A percentile compares a stretch with the other conserved stretches of the same genome.
These are phyloP conservation scores for Hippocampus zosterae DNA, from an alignment of 2,113 vertebrate species.

Conservation along the genomic window DNA sequence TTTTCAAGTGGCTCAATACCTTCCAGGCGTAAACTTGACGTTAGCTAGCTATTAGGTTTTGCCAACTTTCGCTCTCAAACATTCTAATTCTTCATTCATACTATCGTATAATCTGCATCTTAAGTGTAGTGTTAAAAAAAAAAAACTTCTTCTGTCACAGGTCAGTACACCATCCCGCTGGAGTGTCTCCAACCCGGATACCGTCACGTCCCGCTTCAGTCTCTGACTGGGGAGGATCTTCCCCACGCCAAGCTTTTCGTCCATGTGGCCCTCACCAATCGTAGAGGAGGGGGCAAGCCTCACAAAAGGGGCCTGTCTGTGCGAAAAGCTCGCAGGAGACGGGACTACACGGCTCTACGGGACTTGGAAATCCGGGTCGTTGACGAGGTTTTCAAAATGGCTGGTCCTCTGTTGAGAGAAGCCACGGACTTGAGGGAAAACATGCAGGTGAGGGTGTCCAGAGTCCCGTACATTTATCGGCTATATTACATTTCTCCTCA, in stretches of 20 bases:
- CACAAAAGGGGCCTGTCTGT: conserved; percentile 91
- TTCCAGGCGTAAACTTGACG: too few relatives aligned
- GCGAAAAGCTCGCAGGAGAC: conserved; percentile 84
- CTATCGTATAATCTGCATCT: too few relatives aligned
- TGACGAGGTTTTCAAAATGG: conserved; percentile 93
- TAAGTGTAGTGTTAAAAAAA: neutral
- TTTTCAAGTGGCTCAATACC: too few relatives aligned
- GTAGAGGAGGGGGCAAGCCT: conserved; percentile 90
- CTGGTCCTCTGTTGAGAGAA: conserved; percentile 81
- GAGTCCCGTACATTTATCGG: neutral
- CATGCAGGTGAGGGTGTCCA: conserved; percentile 81
- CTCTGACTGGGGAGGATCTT: conserved; percentile 85
- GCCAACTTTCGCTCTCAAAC: too few relatives aligned
- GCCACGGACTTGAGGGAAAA: conserved; percentile 91
- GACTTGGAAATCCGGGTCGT: conserved; percentile 83
- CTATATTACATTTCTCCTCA: neutral
- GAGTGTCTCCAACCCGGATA: conserved; percentile 92
- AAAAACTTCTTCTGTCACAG: conserved; percentile 56
- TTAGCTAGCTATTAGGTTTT: too few relatives aligned
- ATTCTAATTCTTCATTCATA: neutral
- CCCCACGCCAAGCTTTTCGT: conserved; percentile 84
- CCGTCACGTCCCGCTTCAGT: conserved; percentile 86
- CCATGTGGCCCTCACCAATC: conserved; percentile 92
- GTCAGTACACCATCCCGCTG: conserved; percentile 91
- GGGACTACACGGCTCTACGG: conserved; percentile 87